Evolutionary conservation across 1,140 invertebrate species (phyloP), one percentile per base, ranked within the genome.

Genomic region (Catajapyx aquilonaris): DNA sequence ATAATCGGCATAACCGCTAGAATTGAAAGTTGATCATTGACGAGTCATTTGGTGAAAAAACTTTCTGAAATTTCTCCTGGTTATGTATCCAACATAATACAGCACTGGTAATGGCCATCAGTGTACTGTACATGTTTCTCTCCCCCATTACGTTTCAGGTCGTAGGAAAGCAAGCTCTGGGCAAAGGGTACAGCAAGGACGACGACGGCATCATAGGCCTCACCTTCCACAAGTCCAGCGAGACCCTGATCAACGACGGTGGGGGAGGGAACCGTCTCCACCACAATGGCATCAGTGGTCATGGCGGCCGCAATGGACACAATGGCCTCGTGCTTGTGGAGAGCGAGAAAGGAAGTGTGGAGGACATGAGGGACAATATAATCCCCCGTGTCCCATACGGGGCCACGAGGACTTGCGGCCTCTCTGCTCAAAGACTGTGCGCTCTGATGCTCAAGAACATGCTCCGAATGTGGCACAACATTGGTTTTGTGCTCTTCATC

Each of bases 361-460:
- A 36, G 50, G 60, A 57, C 40, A 58, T 61, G 41, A 59, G 61
- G 55, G 61, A 55, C 38, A 10, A 2, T 31, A 37, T 31, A 37
- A 10, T 19, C 21, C 15, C 4, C 22, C 16, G 31, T 18, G 4
- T 31, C 23, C 0, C 17, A 16, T 35, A 42, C 50, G 69, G 67
- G 52, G 68, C 22, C 65, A 66, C 46, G 61, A 64, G 28, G 25
- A 28, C 9, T 10, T 68, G 65, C 36, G 67, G 68, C 30, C 60
- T 79, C 47, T 65, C 76, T 46, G 52, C 58, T 18, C 60, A 69
- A 49, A 77, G 84, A 43, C 77, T 86, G 65, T 68, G 70, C 41
- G 86, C 87, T 5, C 55, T 93, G 23, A 64, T 88, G 35, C 79
- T 84, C 56, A 95, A 95, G 59, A 95, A 94, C 57, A 76, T 91